Evolutionary conservation across 2,797 vertebrate genomes (phyloP), one percentile per base, ranked within the genome.

Genomic region (Nothura maculosa): DNA sequence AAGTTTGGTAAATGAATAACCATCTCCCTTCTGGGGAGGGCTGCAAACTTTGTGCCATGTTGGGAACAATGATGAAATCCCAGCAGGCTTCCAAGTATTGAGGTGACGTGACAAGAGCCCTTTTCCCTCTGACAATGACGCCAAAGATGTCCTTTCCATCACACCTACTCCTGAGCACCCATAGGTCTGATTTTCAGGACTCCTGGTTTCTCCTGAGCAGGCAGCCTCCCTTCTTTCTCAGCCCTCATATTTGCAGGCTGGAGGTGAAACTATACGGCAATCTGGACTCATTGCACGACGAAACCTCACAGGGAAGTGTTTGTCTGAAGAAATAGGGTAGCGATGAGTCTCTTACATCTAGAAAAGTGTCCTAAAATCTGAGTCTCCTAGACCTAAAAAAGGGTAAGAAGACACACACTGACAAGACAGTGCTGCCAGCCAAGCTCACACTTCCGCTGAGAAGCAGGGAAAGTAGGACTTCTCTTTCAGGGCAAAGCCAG

Each of bases 1-100:
- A 92, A 79, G 80, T 78, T 48, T 57, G 43, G 47, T 76, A 36
- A 90, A 88, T 90, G 78, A 94, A 74, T 87, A 92, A 81, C 42
- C 63, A 43, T 43, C 70, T 72, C 66, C 86, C 67, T 70, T 63
- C 79, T 38, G 63, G 61, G 75, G 82, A 86, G 82, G 58, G 47
- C 1, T 6, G 50, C 38, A 66, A 55, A 27, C 16, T 81, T 68
- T 81, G 47, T 4, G 54, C 48, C 16, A 15, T 62, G 40, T 42
- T 87, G 45, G 48, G 43, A 50, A 52, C 66, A 67, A 15, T 2
- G 3, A 30, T 48, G 76, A 85, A 91, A 91, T 27, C 40, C 0
- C 0, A 6, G 69, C 68, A 74, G 57, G 61, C 48, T 90, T 90
- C 69, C 54, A 28, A 21, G 57, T 32, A 50, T 45, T 63, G 30